phyloP scores from a whole-genome alignment of 1,140 invertebrate species.

The Dysdera silvatica region DNA sequence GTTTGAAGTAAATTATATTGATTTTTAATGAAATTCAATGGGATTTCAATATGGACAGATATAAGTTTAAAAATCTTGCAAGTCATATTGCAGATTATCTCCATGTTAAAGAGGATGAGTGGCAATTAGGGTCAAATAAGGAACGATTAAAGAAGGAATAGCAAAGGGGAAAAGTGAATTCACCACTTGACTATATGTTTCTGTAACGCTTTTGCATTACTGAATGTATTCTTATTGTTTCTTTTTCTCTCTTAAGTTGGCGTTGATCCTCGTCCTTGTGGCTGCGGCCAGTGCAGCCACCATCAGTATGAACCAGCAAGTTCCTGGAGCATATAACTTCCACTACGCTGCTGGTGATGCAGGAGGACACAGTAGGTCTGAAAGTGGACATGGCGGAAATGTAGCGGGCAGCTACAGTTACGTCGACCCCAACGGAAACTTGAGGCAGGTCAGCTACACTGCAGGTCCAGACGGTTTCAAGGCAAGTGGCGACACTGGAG shows the following conservation, averaged over 20 bases:
- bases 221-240: too few relatives aligned
- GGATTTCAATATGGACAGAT: too few relatives aligned
- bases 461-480: slow-evolving; percentile 52
- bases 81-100: too few relatives aligned
- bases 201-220: too few relatives aligned
- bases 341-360: slow-evolving; percentile 29
- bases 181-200: too few relatives aligned
- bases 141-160: too few relatives aligned
- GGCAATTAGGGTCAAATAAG: too few relatives aligned
- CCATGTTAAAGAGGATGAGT: too few relatives aligned
- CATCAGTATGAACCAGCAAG: slow-evolving; percentile 12
- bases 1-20: too few relatives aligned
- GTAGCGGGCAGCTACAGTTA: slow-evolving; percentile 79
- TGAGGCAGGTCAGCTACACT: slow-evolving; percentile 75
- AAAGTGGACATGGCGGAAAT: slow-evolving; percentile 60
- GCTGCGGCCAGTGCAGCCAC: slow-evolving; percentile 9
- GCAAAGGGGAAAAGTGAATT: too few relatives aligned
- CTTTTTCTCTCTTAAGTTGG: background rate
- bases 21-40: too few relatives aligned
- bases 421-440: slow-evolving; percentile 65
- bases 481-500: slow-evolving; percentile 28
- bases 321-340: slow-evolving; percentile 27
- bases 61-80: too few relatives aligned
- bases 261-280: slow-evolving; percentile 2
- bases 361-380: slow-evolving; percentile 22